Evolutionary conservation across 2,113 vertebrate species (phyloP), one percentile per base, ranked within the genome.

Genomic region (Halichoeres trimaculatus): DNA sequence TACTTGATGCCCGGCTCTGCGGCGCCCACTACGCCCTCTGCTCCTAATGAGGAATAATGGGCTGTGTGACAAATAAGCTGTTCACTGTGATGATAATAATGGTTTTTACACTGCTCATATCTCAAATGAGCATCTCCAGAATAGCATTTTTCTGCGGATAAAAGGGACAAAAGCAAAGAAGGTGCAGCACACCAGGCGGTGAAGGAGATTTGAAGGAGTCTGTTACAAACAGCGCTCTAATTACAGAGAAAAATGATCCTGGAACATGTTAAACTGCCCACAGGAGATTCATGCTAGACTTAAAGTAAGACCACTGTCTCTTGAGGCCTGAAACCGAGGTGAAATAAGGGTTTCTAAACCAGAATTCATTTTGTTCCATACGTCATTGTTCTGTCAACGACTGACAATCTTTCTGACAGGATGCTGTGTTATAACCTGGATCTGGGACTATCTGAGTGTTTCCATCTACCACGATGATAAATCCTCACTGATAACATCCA

Each of bases 41-140:
- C 70, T 77, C 58, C 52, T 90, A 81, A 90, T 87, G 85, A 86
- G 72, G 51, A 81, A 71, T 87, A 84, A 89, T 79, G 69, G 59
- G 58, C 71, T 63, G 48, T 24, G 54, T 87, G 84, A 84, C 76
- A 53, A 83, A 83, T 86, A 82, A 76, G 54, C 73, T 38, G 23
- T 57, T 76, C 38, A 11, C 43, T 2, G 41, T 12, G 66, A 81
- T 57, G 56, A 74, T 82, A 43, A 54, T 76, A 26, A 64, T 35
- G 45, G 1, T 48, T 72, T 78, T 74, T 51, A 70, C 50, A n/a
- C 67, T 9, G 16, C 53, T 78, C 51, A 50, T 76, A 67, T 69
- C 76, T 76, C 52, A 65, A 47, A 55, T 47, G 40, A 70, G 26
- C 26, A 67, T 69, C 5, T 17, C 20, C 58, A 74, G 14, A 55